Evolutionary conservation across 2,797 vertebrate genomes (phyloP), one percentile per base, ranked within the genome.

Genomic region (Peromyscus aztecus): DNA sequence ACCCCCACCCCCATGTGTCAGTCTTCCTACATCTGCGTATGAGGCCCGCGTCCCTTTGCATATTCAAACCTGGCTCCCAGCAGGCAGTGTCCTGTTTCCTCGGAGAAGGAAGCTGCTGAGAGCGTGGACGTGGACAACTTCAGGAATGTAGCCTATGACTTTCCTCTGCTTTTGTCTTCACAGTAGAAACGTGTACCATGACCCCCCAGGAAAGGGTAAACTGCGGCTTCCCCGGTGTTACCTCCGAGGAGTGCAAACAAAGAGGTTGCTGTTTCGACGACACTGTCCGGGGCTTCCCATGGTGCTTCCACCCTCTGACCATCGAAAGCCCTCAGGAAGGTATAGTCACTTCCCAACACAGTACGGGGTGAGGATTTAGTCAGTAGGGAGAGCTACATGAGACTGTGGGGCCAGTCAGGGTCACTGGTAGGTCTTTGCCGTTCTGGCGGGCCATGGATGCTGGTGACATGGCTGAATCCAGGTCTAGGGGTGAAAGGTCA

Each of bases 211-310:
- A 46, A 0, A 93, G 98, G 13, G 0, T 0, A 0, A 97, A 98
- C 0, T 98, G 98, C 0, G 98, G 98, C 3, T 3, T 0, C 2
- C 2, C 83, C 0, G 94, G 95, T 0, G 4, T 98, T 96, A 97
- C 96, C 0, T 0, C 6, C 0, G 0, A 8, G 0, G 4, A 95
- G 17, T 98, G 98, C 0, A 0, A 31, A 0, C 4, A 0, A 0
- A 97, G 0, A 6, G 57, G 57, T 43, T 98, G 98, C 77, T 98
- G 98, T 37, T 98, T 98, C 3, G n/a, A 94, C 0, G 0, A 2
- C 84, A 34, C 0, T 0, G 0, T 93, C 5, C 0, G 0, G 0
- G 89, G 80, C 0, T 2, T 40, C 12, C 97, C 97, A 0, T 98
- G 97, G 98, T 98, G 98, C 16, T 98, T 96, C 91, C 0, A 8